Conservation (phyloP, 2,797 vertebrate species). For the Labeo calbasu region DNA sequence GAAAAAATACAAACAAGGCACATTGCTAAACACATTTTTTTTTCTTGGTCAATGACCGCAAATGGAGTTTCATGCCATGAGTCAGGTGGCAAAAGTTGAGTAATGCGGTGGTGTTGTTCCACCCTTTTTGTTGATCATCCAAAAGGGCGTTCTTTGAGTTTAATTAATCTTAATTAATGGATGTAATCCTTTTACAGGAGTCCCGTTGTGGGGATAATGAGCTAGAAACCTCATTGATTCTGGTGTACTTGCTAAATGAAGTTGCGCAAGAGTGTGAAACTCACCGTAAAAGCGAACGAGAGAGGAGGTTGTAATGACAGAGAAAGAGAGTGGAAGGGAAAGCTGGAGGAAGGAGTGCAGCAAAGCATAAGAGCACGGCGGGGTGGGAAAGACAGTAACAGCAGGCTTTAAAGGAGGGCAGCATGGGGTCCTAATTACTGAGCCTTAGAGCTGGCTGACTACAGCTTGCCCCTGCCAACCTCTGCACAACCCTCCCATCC, state of each 20-base stretch:
- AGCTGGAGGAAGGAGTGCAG: slow-evolving; percentile 47
- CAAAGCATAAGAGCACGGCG: slow-evolving; percentile 49
- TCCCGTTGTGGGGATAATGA: slow-evolving; percentile 65
- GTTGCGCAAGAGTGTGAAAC: slow-evolving; percentile 53
- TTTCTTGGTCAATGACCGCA: background rate
- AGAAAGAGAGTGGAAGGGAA: slow-evolving; percentile 41
- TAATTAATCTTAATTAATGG: slow-evolving; percentile 78
- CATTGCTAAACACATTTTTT: too few species aligned
- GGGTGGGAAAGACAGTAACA: slow-evolving; percentile 45
- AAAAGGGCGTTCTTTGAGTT: slow-evolving; percentile 68
- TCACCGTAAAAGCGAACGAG: slow-evolving; percentile 34
- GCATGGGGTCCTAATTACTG: slow-evolving; percentile 61
- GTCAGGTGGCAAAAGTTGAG: slow-evolving; percentile 16
- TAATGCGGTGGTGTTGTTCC: slow-evolving; percentile 30
- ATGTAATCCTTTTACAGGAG: slow-evolving; percentile 75
- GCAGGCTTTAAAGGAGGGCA: slow-evolving; percentile 58
- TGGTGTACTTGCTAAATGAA: slow-evolving; percentile 54
- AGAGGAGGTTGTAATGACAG: slow-evolving; percentile 32
- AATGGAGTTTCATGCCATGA: background rate
- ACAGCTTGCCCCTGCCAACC: slow-evolving; percentile 51
- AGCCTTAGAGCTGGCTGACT: slow-evolving; percentile 37
- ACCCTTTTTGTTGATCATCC: slow-evolving; percentile 62
- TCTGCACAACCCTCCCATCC: slow-evolving; percentile 48
- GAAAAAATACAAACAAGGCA: background rate
- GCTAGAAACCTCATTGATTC: slow-evolving; percentile 68